phyloP scores from a whole-genome alignment of 2,113 vertebrate genomes.

The Brienomyrus brachyistius region DNA sequence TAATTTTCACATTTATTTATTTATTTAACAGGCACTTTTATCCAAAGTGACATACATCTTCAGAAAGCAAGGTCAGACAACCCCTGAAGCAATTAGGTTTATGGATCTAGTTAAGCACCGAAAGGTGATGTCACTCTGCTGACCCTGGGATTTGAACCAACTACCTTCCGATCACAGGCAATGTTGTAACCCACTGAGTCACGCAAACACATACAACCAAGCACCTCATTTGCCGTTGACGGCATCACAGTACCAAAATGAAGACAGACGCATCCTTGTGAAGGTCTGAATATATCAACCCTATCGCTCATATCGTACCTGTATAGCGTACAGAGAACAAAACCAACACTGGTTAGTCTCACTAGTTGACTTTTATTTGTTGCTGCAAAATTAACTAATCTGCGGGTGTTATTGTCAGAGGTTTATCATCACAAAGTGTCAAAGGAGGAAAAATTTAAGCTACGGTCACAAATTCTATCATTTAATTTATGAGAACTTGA shows the following conservation, averaged over 20 bases:
- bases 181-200: neutral
- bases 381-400: neutral
- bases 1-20: neutral
- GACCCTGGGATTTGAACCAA: neutral
- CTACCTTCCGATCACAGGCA: neutral
- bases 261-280: neutral
- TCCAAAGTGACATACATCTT: neutral
- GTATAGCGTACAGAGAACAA: neutral
- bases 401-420: neutral
- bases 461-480: neutral
- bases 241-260: neutral
- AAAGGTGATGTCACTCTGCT: neutral
- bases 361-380: neutral
- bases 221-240: neutral
- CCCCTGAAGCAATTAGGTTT: neutral
- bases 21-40: neutral
- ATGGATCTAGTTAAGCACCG: neutral
- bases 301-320: neutral
- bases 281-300: neutral
- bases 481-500: neutral
- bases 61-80: neutral
- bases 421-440: neutral
- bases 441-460: neutral
- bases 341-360: neutral
- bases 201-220: neutral